Percentiles rank a stretch among this genome's conserved stretches.
These are phyloP conservation scores for Reticulitermes speratus DNA, from an alignment of 1,140 invertebrate species.

Conservation along the genomic window DNA sequence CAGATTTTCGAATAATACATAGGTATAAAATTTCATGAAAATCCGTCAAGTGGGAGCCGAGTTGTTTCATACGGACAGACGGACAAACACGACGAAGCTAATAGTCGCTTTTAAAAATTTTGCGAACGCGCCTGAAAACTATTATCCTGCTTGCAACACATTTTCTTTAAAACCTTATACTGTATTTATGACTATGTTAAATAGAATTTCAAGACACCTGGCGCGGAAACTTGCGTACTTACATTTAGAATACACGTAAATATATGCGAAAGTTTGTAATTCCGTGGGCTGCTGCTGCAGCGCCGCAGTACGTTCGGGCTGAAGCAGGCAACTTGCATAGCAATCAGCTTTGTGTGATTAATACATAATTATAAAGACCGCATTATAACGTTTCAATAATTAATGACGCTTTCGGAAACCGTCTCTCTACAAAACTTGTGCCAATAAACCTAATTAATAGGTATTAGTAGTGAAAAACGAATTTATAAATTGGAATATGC, in stretches of 20 bases:
- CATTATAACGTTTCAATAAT: background rate
- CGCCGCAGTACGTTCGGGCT: no score
- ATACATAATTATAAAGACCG: background rate
- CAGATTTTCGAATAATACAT: no score
- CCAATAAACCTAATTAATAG: background rate
- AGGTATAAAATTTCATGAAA: no score
- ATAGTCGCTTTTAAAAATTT: no score
- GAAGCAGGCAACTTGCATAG: background rate
- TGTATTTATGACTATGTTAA: background rate
- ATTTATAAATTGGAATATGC: background rate
- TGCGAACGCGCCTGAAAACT: no score
- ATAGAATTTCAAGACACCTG: background rate
- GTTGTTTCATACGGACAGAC: no score
- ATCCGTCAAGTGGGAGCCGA: no score
- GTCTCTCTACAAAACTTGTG: background rate
- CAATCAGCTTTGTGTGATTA: background rate
- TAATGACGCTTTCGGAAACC: background rate
- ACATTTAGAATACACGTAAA: background rate
- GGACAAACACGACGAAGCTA: no score
- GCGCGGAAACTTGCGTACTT: background rate
- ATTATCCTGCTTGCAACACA: background rate
- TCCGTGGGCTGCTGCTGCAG: background rate
- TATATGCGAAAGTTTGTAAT: background rate
- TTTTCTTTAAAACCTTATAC: background rate
- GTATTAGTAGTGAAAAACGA: background rate